Evolutionary conservation across 2,797 vertebrate species (phyloP).

Genomic region (Botia almorhae): DNA sequence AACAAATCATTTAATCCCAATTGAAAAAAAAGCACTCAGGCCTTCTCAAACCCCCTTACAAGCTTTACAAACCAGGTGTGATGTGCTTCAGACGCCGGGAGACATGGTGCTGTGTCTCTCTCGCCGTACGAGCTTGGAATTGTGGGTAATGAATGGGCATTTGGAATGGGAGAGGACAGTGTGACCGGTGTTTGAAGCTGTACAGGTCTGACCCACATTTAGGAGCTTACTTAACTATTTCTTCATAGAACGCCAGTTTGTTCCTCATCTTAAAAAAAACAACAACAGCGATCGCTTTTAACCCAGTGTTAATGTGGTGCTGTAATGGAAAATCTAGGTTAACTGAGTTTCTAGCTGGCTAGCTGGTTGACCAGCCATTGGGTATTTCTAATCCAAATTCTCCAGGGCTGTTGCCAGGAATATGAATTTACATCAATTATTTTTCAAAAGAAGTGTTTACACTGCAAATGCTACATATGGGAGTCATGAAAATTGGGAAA

Average conservation of each 20-base stretch:
- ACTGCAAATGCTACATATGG: too few relatives aligned
- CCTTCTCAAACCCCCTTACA: not conserved
- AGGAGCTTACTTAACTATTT: too few relatives aligned
- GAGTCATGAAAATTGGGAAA: too few relatives aligned
- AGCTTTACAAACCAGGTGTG: constrained; percentile 20
- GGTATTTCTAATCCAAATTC: too few relatives aligned
- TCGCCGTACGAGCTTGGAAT: not conserved
- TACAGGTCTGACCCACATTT: constrained; percentile 36
- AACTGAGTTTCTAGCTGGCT: too few relatives aligned
- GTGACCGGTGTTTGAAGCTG: not conserved
- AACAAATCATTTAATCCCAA: not conserved
- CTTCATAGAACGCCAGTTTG: not conserved
- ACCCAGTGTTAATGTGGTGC: not conserved
- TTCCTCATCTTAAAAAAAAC: not conserved
- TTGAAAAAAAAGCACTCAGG: constrained; percentile 27
- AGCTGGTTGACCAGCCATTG: too few relatives aligned
- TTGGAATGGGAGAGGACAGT: not conserved
- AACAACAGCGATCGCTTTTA: too few relatives aligned
- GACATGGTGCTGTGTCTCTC: not conserved
- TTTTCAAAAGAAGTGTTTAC: too few relatives aligned
- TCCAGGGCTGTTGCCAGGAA: not conserved
- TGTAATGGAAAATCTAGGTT: not conserved
- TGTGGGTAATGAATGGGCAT: not conserved
- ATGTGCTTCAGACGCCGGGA: constrained; percentile 6
- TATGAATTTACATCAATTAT: not conserved